These are phyloP conservation scores for Andrena flavipes DNA, from an alignment of 2,888 invertebrate species.

Conservation along the genomic window DNA sequence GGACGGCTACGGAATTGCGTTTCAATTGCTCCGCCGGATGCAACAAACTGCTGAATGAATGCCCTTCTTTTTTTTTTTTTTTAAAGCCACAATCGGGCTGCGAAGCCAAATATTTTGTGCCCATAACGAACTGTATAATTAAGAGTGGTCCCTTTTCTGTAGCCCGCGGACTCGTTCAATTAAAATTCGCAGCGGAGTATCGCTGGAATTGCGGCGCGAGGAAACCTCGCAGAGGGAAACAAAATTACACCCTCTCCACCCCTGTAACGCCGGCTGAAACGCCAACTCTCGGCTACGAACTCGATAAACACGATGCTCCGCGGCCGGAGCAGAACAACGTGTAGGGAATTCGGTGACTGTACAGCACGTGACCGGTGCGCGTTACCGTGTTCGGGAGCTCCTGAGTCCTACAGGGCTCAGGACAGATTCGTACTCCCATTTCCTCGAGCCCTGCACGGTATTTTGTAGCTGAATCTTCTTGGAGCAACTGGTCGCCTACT, in stretches of 20 bases:
- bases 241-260: not conserved
- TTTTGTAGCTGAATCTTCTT: too few species aligned
- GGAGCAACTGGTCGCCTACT: too few species aligned
- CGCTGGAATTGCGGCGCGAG: not conserved
- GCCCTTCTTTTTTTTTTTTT: not conserved
- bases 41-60: not conserved
- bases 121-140: slow-evolving; percentile 2
- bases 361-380: not conserved
- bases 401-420: not conserved
- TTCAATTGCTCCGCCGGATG: not conserved
- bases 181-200: slow-evolving; percentile 1
- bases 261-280: not conserved
- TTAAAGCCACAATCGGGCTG: not conserved
- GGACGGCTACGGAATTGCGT: not conserved
- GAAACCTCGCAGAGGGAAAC: slow-evolving; percentile 4
- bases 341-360: not conserved
- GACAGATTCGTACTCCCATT: not conserved
- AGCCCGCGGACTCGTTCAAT: not conserved
- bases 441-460: too few species aligned
- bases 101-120: not conserved
- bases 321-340: not conserved
- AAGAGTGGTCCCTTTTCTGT: not conserved
- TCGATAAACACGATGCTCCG: slow-evolving; percentile 2
- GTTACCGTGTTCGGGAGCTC: not conserved
- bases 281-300: not conserved